Conservation (phyloP, 2,113 vertebrate species). For the Anoura caudifer region DNA sequence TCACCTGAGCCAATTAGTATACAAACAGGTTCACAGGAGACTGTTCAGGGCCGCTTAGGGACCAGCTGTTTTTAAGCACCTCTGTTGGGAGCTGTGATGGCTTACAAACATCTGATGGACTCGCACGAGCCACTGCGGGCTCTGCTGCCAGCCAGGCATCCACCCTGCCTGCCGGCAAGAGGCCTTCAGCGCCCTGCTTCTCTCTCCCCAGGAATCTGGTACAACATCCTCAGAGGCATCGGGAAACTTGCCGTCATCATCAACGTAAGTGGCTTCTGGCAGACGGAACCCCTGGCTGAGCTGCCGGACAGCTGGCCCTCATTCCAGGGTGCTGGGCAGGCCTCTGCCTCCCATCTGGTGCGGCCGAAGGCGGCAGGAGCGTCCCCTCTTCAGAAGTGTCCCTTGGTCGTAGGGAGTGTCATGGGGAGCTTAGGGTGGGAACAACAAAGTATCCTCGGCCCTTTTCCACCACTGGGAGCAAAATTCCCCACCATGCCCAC, state of each 20-base stretch:
- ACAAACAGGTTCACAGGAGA: rapidly evolving
- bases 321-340: no score
- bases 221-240: slow-evolving; percentile 94
- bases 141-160: not conserved
- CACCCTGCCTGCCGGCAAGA: not conserved
- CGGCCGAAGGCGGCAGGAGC: rapidly evolving
- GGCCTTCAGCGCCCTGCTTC: not conserved
- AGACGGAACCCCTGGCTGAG: rapidly evolving
- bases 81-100: not conserved
- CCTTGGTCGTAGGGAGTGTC: rapidly evolving
- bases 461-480: not conserved
- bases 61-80: rapidly evolving
- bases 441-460: rapidly evolving
- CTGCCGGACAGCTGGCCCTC: not conserved
- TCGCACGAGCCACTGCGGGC: rapidly evolving
- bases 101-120: not conserved
- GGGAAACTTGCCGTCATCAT: slow-evolving; percentile 98
- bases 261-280: slow-evolving; percentile 87
- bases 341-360: rapidly evolving
- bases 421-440: rapidly evolving
- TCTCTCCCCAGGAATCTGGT: slow-evolving; percentile 93
- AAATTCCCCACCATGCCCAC: not conserved
- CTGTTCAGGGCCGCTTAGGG: rapidly evolving
- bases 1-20: not conserved
- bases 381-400: rapidly evolving